Base-by-base conservation (phyloP, 2,888 invertebrate species). In the Himalopsyche tibetana region DNA sequence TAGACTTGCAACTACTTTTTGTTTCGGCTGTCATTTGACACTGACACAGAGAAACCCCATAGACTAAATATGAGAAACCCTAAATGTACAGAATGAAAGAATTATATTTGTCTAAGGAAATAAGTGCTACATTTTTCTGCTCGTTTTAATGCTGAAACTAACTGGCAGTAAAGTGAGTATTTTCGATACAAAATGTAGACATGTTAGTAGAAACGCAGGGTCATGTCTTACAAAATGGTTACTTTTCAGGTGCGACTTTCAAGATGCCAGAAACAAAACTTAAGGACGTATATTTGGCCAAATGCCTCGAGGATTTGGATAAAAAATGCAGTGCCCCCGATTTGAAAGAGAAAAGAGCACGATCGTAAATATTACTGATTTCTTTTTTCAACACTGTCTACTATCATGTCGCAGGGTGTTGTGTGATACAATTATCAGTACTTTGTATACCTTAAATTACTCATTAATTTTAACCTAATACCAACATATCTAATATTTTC, bases 251-350 rank as follows among this genome's bases (percentile, higher is more conserved):
- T 74, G 74, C 74, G 38, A 19, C 74, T 36, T 74, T 12, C 74
- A 93, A 90, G 89, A 93, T 93, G 93, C 93, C 93, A 89, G 93
- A 93, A 90, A 91, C 92, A 88, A 92, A 93, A 90, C 91, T 92
- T 90, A 91, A 91, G 89, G 92, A 92, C 89, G 91, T 95, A 89
- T 92, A 95, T 91, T 92, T 94, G 90, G 94, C 93, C 85, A 93
- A 93, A 90, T 93, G 92, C 89, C 91, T 95, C 84, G 93, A 94
- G 88, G 95, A 94, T 91, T 92, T 95, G 91, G 93, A 94, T 89
- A 92, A 93, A 90, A 90, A 92, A 89, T 92, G 94, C 90, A 91
- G 91, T 89, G 91, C 92, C 89, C 92, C 93, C 87, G 93, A 93
- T 90, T 90, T 93, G 86, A 93, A 93, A 90, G 89, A 91, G 69